phyloP scores from a whole-genome alignment of 2,797 vertebrate genomes.

The Perdix hodgsoniae region DNA sequence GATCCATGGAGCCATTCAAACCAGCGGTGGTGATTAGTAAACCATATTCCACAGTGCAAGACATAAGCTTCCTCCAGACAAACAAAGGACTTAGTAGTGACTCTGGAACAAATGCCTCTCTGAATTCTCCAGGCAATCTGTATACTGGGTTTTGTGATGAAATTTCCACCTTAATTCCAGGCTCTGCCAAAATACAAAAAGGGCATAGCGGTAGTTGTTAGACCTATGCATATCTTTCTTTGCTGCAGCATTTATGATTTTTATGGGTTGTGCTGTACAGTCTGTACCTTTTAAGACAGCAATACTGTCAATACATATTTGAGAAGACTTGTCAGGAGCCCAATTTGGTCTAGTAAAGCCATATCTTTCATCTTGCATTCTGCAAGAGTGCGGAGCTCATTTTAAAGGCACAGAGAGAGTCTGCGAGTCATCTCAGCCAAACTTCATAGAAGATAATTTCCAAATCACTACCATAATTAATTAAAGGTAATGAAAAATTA shows the following conservation, averaged over 20 bases:
- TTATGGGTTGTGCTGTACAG: not conserved
- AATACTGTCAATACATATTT: slow-evolving; percentile 2
- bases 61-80: not conserved
- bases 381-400: not conserved
- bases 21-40: slow-evolving; percentile 45
- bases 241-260: not conserved
- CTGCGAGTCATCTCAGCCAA: not conserved
- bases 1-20: slow-evolving; percentile 60
- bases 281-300: slow-evolving; percentile 25
- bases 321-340: not conserved
- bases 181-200: slow-evolving; percentile 8
- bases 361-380: slow-evolving; percentile 11
- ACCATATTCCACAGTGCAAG: not conserved
- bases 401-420: not conserved
- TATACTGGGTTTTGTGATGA: slow-evolving; percentile 44
- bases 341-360: slow-evolving; percentile 31
- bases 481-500: slow-evolving; percentile 55
- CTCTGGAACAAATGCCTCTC: slow-evolving; percentile 45
- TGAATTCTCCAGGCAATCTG: slow-evolving; percentile 30
- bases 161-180: slow-evolving; percentile 47
- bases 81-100: not conserved
- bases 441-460: slow-evolving; percentile 30
- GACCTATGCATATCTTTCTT: slow-evolving; percentile 9
- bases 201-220: not conserved
- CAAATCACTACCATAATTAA: slow-evolving; percentile 45